Conservation (phyloP, 2,797 vertebrate species). For the Rhabdophis nuchalis region DNA sequence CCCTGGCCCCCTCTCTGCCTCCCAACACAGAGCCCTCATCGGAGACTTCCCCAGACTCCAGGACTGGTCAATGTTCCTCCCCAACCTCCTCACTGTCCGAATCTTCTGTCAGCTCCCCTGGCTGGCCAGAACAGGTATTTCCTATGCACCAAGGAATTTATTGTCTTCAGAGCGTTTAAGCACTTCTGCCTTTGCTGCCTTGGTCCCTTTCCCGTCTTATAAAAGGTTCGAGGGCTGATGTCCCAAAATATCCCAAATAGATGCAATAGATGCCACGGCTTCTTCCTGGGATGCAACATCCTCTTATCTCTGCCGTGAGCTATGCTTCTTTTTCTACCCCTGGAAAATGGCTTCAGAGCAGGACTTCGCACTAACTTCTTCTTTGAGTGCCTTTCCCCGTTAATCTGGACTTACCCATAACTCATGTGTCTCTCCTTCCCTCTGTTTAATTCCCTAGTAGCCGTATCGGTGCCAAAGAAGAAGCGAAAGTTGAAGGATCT, state of each 20-base stretch:
- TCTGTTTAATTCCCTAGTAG: constrained; percentile 57
- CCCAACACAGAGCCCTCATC: too few relatives aligned
- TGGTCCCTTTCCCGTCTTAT: neutral
- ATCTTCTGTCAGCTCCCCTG: too few relatives aligned
- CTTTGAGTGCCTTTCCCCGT: neutral
- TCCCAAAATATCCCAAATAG: neutral
- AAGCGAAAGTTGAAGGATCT: constrained; percentile 94
- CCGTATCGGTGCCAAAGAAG: constrained; percentile 93
- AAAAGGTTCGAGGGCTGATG: neutral
- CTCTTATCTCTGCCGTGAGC: neutral
- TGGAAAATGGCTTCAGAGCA: neutral
- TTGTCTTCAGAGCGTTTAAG: neutral
- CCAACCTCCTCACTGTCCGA: too few relatives aligned
- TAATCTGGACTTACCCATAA: neutral
- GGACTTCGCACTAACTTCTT: neutral
- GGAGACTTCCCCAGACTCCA: too few relatives aligned
- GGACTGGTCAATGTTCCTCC: too few relatives aligned
- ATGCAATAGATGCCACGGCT: neutral
- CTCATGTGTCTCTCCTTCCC: neutral
- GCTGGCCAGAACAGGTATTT: too few relatives aligned
- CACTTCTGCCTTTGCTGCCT: neutral
- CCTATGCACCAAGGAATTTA: neutral
- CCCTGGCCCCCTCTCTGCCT: too few relatives aligned
- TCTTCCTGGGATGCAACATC: neutral
- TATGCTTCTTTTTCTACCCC: neutral